A percentile compares a stretch with the other conserved stretches of the same genome.
These are phyloP conservation scores for Callopanchax toddi DNA, from an alignment of 2,113 vertebrate species.

Conservation along the genomic window DNA sequence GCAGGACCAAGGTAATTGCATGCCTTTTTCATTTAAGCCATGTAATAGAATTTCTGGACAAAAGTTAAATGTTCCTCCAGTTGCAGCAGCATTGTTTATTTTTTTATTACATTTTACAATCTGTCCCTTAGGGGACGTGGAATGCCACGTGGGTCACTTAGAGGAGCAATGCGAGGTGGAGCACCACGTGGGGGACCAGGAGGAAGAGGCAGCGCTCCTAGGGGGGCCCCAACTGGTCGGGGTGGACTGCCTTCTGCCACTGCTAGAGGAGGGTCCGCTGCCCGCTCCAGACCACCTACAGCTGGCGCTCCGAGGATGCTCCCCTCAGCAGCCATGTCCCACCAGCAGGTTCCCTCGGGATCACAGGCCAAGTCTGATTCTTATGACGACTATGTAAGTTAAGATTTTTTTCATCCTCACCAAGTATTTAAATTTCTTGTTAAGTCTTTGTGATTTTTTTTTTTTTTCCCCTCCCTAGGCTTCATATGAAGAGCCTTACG, in stretches of 20 bases:
- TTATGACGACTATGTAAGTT: constrained; percentile 93
- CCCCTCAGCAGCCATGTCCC: constrained; percentile 78
- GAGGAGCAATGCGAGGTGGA: constrained; percentile 85
- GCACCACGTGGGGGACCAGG: constrained; percentile 86
- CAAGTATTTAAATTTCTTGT: neutral
- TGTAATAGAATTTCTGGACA: neutral
- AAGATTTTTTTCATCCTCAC: neutral
- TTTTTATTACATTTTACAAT: neutral
- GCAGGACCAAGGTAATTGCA: constrained; percentile 84
- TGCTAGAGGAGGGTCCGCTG: constrained; percentile 82
- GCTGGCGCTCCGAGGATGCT: constrained; percentile 89
- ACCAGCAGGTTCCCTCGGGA: constrained; percentile 75
- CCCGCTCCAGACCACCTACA: constrained; percentile 85
- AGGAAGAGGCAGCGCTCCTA: constrained; percentile 82
- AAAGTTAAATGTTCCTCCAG: neutral
- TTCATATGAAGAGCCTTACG: constrained; percentile 90
- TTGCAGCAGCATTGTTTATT: too few relatives aligned
- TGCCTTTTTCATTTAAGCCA: rapidly evolving
- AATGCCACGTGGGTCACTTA: constrained; percentile 87
- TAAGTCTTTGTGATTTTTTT: neutral
- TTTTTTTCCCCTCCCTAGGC: constrained; percentile 73
- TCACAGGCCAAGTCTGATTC: constrained; percentile 82
- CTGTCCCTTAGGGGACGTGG: constrained; percentile 85
- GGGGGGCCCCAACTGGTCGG: constrained; percentile 85
- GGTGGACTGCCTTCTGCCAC: constrained; percentile 84